These are phyloP conservation scores for western clawed frog (Xenopus tropicalis) DNA, from an alignment of 2,113 vertebrate species.

Conservation along the genomic window DNA sequence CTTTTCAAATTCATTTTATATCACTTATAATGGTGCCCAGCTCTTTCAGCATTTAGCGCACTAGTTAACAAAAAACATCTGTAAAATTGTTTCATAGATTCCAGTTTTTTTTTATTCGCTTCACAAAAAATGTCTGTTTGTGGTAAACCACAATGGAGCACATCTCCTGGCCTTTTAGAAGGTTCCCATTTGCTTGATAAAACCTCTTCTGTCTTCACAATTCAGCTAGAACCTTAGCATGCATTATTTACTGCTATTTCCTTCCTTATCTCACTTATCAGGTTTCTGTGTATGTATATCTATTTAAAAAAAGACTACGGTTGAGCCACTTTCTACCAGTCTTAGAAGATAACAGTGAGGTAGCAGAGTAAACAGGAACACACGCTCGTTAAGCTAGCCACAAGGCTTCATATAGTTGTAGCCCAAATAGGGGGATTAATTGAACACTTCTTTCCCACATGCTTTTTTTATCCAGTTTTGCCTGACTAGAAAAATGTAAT, in stretches of 20 bases:
- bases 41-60: background rate
- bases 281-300: slow-evolving; percentile 35
- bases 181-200: slow-evolving; percentile 35
- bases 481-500: too few relatives aligned
- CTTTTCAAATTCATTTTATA: too few relatives aligned
- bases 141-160: slow-evolving; percentile 37
- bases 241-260: slow-evolving; percentile 37
- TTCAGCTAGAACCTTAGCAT: slow-evolving; percentile 31
- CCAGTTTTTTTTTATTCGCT: slow-evolving; percentile 4
- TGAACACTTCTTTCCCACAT: too few relatives aligned
- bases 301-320: slow-evolving; percentile 21
- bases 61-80: background rate
- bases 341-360: slow-evolving; percentile 22
- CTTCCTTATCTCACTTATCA: slow-evolving; percentile 41
- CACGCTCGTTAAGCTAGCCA: background rate
- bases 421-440: too few relatives aligned
- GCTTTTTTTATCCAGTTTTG: too few relatives aligned
- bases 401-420: too few relatives aligned
- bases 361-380: slow-evolving; percentile 22
- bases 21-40: too few relatives aligned
- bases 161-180: slow-evolving; percentile 18
- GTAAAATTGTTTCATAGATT: slow-evolving; percentile 9
- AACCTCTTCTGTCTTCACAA: slow-evolving; percentile 25
- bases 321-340: slow-evolving; percentile 18
- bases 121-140: slow-evolving; percentile 31